A percentile compares a stretch with the other conserved stretches of the same genome.
phyloP scores from a whole-genome alignment of 1,140 invertebrate genomes.

The Melitaea cinxia region DNA sequence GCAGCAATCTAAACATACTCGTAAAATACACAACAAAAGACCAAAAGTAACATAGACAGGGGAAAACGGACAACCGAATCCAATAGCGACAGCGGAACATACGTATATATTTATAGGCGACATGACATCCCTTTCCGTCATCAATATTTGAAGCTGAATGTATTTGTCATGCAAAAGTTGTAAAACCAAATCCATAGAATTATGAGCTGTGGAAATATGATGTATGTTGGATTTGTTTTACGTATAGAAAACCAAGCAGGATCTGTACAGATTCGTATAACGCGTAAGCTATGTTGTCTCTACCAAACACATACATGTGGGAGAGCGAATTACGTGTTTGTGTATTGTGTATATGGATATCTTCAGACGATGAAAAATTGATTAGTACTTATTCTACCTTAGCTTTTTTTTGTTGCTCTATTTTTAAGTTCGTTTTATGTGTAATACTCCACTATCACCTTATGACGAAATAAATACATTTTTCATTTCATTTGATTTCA shows the following conservation, averaged over 20 bases:
- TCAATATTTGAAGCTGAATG: conserved; percentile 5
- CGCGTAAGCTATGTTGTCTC: too few relatives aligned
- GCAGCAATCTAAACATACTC: neutral
- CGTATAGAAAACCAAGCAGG: neutral
- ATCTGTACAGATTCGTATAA: neutral
- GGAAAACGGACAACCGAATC: neutral
- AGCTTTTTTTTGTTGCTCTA: too few relatives aligned
- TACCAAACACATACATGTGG: neutral
- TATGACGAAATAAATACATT: too few relatives aligned
- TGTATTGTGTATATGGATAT: too few relatives aligned
- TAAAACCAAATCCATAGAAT: neutral
- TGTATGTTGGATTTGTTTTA: neutral
- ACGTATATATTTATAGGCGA: neutral
- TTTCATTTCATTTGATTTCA: too few relatives aligned
- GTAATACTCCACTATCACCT: too few relatives aligned
- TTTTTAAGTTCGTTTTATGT: too few relatives aligned
- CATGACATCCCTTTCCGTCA: neutral
- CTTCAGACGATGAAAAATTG: too few relatives aligned
- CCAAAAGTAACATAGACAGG: neutral
- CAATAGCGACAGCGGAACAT: neutral
- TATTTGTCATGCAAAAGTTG: neutral
- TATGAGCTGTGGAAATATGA: neutral
- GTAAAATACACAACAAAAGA: neutral
- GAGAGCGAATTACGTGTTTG: too few relatives aligned
- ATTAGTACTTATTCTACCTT: too few relatives aligned